Conservation (phyloP, 2,888 invertebrate genomes). For the Noctua pronuba region DNA sequence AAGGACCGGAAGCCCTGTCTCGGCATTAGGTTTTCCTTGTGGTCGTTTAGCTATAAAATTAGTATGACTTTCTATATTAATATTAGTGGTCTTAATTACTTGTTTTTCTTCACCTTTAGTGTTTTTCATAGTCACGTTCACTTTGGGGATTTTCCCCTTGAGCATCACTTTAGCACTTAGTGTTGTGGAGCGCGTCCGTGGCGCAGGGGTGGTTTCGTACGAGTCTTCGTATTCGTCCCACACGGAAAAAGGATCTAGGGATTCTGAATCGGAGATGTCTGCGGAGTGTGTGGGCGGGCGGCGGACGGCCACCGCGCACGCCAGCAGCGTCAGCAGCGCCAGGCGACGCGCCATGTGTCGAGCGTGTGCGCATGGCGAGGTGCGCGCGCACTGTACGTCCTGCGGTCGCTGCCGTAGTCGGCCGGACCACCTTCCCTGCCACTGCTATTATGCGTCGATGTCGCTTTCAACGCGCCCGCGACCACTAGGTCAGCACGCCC, state of each 20-base stretch:
- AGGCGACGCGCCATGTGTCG: slow-evolving; percentile 89
- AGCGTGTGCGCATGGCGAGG: slow-evolving; percentile 89
- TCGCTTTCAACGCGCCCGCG: slow-evolving; percentile 85
- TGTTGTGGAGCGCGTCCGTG: slow-evolving; percentile 73
- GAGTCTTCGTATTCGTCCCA: slow-evolving; percentile 86
- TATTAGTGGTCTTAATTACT: slow-evolving; percentile 84
- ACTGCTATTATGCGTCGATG: slow-evolving; percentile 82
- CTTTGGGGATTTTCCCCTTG: slow-evolving; percentile 79
- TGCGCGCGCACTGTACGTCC: slow-evolving; percentile 88
- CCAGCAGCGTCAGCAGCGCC: slow-evolving; percentile 88
- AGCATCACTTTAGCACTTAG: slow-evolving; percentile 83
- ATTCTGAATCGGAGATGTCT: slow-evolving; percentile 78
- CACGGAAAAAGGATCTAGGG: slow-evolving; percentile 80
- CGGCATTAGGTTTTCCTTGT: slow-evolving; percentile 65
- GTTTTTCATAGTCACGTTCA: slow-evolving; percentile 82
- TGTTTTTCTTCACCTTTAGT: slow-evolving; percentile 79
- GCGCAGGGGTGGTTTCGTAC: slow-evolving; percentile 76
- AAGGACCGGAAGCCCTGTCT: slow-evolving; percentile 68
- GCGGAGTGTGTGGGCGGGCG: slow-evolving; percentile 73
- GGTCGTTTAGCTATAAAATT: slow-evolving; percentile 84
- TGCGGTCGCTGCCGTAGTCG: slow-evolving; percentile 70
- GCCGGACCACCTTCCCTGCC: slow-evolving; percentile 83
- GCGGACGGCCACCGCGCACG: slow-evolving; percentile 80
- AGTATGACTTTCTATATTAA: slow-evolving; percentile 87
- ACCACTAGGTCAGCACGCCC: slow-evolving; percentile 84